Evolutionary conservation across 2,888 invertebrate species (phyloP).

Genomic region (Tortricodes alternella): DNA sequence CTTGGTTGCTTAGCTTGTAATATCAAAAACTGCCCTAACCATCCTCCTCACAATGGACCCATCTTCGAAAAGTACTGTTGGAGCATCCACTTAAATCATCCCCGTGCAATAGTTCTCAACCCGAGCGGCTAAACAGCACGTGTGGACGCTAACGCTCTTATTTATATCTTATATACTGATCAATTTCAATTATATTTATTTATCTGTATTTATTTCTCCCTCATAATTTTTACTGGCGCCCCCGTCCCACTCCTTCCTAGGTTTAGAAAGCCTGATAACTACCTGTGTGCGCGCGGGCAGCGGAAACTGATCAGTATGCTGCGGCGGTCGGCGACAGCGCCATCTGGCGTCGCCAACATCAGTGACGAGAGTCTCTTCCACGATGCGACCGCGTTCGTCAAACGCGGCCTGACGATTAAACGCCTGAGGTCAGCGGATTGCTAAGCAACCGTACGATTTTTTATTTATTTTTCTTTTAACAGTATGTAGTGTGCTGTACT

Average conservation of each 20-base stretch:
- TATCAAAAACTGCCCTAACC: too few species aligned
- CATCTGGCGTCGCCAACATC: constrained; percentile 63
- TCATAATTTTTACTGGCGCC: constrained; percentile 51
- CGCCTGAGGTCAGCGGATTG: constrained; percentile 80
- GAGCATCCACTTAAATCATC: constrained; percentile 5
- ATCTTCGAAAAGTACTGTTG: neutral
- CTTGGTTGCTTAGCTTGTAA: neutral
- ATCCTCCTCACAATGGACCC: too few species aligned
- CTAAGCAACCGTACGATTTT: constrained; percentile 72
- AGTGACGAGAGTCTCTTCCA: constrained; percentile 72
- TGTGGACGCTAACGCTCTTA: constrained; percentile 51
- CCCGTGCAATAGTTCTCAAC: neutral
- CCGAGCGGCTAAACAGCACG: constrained; percentile 13
- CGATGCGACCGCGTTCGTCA: constrained; percentile 78
- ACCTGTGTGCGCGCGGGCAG: constrained; percentile 66
- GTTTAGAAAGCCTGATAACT: constrained; percentile 81
- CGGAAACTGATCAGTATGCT: constrained; percentile 62
- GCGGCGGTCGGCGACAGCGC: constrained; percentile 73
- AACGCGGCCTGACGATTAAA: constrained; percentile 78
- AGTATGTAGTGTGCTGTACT: constrained; percentile 77
- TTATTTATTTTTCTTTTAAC: constrained; percentile 54
- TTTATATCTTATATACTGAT: constrained; percentile 36
- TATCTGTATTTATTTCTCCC: constrained; percentile 67
- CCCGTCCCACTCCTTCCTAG: constrained; percentile 63
- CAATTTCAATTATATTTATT: constrained; percentile 46